Evolutionary conservation across 2,113 vertebrate species (phyloP).

Genomic region (Gadus macrocephalus): DNA sequence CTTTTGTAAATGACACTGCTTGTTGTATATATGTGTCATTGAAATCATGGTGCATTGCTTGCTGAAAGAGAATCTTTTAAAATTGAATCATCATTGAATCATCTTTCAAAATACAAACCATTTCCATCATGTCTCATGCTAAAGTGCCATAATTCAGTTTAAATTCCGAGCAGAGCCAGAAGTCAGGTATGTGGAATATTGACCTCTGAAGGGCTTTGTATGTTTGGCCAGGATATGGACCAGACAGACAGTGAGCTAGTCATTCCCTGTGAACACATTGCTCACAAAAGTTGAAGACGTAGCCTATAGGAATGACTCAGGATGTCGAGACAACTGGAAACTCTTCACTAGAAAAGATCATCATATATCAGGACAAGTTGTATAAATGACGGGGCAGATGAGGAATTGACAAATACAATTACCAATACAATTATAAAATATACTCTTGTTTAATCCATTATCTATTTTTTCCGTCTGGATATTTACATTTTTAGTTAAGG

Average conservation of each 20-base stretch:
- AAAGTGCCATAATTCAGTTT: background rate
- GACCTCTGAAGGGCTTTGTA: constrained; percentile 4
- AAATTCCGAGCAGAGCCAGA: background rate
- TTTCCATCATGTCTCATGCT: background rate
- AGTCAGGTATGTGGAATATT: constrained; percentile 7
- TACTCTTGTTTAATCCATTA: constrained; percentile 62
- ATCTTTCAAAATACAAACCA: background rate
- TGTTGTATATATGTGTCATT: background rate
- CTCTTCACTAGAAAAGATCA: constrained; percentile 30
- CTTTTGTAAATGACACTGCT: background rate
- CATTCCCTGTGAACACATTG: background rate
- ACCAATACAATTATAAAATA: constrained; percentile 46
- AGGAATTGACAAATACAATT: constrained; percentile 59
- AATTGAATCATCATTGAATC: no score
- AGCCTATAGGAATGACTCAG: background rate
- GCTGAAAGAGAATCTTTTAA: background rate
- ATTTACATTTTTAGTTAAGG: constrained; percentile 55
- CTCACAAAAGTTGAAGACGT: background rate
- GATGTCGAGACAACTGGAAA: background rate
- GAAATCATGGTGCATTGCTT: constrained; percentile 1
- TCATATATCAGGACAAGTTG: constrained; percentile 39
- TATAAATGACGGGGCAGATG: constrained; percentile 10
- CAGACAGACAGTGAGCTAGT: background rate
- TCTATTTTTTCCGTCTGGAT: constrained; percentile 65
- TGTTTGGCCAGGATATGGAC: constrained; percentile 23